These are phyloP conservation scores for Nudaria mundana DNA, from an alignment of 2,888 invertebrate species.

Conservation along the genomic window DNA sequence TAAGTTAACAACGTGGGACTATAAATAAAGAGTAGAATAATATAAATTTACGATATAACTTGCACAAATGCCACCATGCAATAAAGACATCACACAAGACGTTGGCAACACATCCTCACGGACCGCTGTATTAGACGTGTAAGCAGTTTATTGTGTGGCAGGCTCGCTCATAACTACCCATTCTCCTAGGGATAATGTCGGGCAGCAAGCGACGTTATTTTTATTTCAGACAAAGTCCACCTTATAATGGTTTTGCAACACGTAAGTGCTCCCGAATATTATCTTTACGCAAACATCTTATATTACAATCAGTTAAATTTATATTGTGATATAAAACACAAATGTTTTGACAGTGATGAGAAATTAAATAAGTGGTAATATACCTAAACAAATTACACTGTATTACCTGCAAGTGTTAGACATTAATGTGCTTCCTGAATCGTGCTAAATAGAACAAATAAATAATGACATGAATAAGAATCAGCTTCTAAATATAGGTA, in stretches of 20 bases:
- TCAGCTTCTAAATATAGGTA: too few relatives aligned
- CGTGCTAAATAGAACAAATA: too few relatives aligned
- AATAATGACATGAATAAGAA: too few relatives aligned
- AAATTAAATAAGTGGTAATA: too few relatives aligned
- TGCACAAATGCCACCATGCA: conserved; percentile 36
- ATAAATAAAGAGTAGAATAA: too few relatives aligned
- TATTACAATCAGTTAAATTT: conserved; percentile 22
- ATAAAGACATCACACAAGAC: conserved; percentile 59
- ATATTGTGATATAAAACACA: not conserved
- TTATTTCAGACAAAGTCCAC: conserved; percentile 62
- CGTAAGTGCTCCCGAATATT: conserved; percentile 43
- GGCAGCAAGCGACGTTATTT: conserved; percentile 66
- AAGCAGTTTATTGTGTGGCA: conserved; percentile 71
- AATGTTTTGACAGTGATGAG: too few relatives aligned
- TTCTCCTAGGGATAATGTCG: conserved; percentile 69
- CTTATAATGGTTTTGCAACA: conserved; percentile 50
- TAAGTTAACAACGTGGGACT: too few relatives aligned
- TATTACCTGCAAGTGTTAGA: too few relatives aligned
- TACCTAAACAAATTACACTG: too few relatives aligned
- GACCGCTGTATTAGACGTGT: conserved; percentile 63
- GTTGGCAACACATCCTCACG: conserved; percentile 42
- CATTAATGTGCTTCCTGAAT: too few relatives aligned
- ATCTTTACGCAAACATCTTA: conserved; percentile 29
- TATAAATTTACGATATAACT: conserved; percentile 4
- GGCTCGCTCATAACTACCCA: conserved; percentile 73